phyloP scores from a whole-genome alignment of 2,888 invertebrate genomes.

The Cynaeus angustus region DNA sequence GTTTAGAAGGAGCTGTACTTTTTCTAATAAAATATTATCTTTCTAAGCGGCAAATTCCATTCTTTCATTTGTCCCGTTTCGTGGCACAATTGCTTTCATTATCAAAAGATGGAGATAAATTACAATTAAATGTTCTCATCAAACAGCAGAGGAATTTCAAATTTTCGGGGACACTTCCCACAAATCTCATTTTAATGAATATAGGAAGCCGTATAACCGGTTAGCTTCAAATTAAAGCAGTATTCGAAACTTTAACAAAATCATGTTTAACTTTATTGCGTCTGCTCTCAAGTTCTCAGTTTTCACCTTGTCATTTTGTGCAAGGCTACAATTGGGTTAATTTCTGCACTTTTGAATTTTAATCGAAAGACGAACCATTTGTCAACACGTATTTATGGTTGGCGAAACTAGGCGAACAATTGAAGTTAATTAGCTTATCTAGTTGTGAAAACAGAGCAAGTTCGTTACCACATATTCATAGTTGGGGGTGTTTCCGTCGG shows the following conservation, averaged over 20 bases:
- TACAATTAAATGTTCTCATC: slow-evolving; percentile 49
- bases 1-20: no score
- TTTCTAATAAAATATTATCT: slow-evolving; percentile 15
- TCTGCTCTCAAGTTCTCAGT: slow-evolving; percentile 18
- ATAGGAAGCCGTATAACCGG: slow-evolving; percentile 52
- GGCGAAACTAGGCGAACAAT: slow-evolving; percentile 57
- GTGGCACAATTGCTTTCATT: slow-evolving; percentile 33
- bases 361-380: not conserved
- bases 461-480: slow-evolving; percentile 63
- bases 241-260: slow-evolving; percentile 54
- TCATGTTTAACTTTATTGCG: slow-evolving; percentile 53
- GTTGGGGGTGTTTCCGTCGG: slow-evolving; percentile 44
- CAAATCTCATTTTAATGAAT: slow-evolving; percentile 55
- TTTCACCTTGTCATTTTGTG: slow-evolving; percentile 1
- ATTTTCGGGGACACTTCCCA: slow-evolving; percentile 51
- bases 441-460: slow-evolving; percentile 61
- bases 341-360: slow-evolving; percentile 3
- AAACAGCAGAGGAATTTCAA: slow-evolving; percentile 46
- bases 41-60: slow-evolving; percentile 9
- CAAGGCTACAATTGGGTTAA: not conserved
- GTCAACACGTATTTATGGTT: slow-evolving; percentile 5
- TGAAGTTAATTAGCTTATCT: slow-evolving; percentile 63
- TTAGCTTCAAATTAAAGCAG: slow-evolving; percentile 54
- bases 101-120: slow-evolving; percentile 47
- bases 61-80: slow-evolving; percentile 8